Evolutionary conservation across 2,113 vertebrate species (phyloP).

Genomic region (Aphyosemion australe): DNA sequence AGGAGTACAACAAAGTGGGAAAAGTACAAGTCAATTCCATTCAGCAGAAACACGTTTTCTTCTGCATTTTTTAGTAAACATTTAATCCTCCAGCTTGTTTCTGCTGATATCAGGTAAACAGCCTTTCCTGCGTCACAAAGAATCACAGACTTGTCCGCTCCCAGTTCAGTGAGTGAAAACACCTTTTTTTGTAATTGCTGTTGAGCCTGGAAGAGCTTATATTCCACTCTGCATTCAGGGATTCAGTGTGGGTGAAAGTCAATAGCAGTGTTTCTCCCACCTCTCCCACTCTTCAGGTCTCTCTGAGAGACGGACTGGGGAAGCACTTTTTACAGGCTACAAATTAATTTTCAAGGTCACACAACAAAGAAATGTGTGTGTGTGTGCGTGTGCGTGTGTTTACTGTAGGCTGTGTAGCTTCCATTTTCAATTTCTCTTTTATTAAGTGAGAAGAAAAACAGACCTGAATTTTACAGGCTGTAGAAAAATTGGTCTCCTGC

Average conservation of each 20-base stretch:
- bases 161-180: constrained; percentile 21
- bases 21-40: constrained; percentile 9
- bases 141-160: neutral
- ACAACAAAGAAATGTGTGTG: constrained; percentile 51
- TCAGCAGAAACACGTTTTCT: constrained; percentile 12
- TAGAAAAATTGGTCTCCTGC: constrained; percentile 25
- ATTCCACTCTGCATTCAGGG: constrained; percentile 23
- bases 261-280: constrained; percentile 34
- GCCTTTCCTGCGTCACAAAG: constrained; percentile 8
- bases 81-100: constrained; percentile 2
- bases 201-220: constrained; percentile 44
- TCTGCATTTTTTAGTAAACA: constrained; percentile 20
- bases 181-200: constrained; percentile 29
- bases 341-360: constrained; percentile 80
- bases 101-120: constrained; percentile 18
- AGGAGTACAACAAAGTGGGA: constrained; percentile 2
- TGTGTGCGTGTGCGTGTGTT: neutral
- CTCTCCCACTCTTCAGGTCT: constrained; percentile 27
- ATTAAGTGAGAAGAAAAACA: constrained; percentile 24
- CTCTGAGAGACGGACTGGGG: constrained; percentile 56
- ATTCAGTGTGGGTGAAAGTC: constrained; percentile 54
- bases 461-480: constrained; percentile 22
- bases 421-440: constrained; percentile 22
- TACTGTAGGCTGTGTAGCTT: neutral
- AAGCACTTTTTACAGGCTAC: constrained; percentile 78